Percentiles rank a stretch among this genome's conserved stretches.
Conservation (phyloP, 2,113 vertebrate genomes). For the Numida meleagris region DNA sequence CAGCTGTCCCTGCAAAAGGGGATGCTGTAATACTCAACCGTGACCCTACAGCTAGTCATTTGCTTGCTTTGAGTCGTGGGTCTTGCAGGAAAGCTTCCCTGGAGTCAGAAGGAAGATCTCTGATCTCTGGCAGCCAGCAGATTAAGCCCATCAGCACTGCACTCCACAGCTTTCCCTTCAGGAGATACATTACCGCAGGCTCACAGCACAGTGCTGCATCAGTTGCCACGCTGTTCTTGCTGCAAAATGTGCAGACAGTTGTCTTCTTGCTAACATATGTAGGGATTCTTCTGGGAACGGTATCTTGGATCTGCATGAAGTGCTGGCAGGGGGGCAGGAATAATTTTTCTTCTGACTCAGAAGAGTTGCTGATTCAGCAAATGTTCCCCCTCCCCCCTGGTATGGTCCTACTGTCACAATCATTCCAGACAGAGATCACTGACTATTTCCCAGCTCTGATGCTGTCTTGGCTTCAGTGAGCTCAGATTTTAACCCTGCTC, state of each 20-base stretch:
- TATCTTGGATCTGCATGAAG: not conserved
- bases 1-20: not conserved
- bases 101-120: not conserved
- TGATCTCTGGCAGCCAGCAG: not conserved
- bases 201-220: not conserved
- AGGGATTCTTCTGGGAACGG: not conserved
- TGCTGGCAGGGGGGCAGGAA: not conserved
- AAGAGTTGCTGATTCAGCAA: not conserved
- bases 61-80: not conserved
- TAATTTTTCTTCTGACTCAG: not conserved
- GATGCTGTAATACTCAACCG: not conserved
- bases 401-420: not conserved
- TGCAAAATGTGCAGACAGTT: not conserved
- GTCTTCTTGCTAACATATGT: not conserved
- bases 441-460: not conserved
- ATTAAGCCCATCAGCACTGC: fast-evolving
- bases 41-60: not conserved
- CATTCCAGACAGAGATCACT: not conserved
- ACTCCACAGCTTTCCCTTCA: not conserved
- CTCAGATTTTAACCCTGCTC: not conserved
- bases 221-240: not conserved
- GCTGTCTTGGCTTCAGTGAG: not conserved
- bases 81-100: not conserved
- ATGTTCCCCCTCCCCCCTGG: not conserved
- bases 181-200: not conserved